Percentiles rank a stretch among this genome's conserved stretches.
These are phyloP conservation scores for Scrobipalpa atriplicella DNA, from an alignment of 2,888 invertebrate species.

Conservation along the genomic window DNA sequence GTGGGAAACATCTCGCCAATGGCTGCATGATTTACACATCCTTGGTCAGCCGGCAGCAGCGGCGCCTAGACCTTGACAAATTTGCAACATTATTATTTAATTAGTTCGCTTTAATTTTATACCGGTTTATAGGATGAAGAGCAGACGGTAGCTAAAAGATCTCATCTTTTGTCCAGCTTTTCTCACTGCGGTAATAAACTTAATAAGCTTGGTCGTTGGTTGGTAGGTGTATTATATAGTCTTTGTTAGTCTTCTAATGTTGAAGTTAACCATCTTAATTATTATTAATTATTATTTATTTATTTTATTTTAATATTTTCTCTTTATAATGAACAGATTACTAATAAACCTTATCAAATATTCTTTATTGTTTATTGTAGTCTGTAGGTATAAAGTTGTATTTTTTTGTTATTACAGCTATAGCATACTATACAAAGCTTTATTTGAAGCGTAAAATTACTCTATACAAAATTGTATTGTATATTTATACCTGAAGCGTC, in stretches of 20 bases:
- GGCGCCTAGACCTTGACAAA: constrained; percentile 32
- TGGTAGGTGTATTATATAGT: too few species aligned
- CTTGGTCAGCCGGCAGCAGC: constrained; percentile 24
- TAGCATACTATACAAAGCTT: constrained; percentile 16
- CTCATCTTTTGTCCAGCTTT: neutral
- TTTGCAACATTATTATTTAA: constrained; percentile 35
- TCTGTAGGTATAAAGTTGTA: too few species aligned
- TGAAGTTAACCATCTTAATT: too few species aligned
- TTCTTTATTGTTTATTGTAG: too few species aligned
- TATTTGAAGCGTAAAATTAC: constrained; percentile 34
- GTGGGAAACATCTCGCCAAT: constrained; percentile 35
- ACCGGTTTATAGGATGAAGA: constrained; percentile 19
- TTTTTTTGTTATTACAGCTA: constrained; percentile 13
- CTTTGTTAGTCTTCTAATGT: too few species aligned
- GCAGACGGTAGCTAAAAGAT: neutral
- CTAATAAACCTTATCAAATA: too few species aligned
- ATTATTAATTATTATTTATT: too few species aligned
- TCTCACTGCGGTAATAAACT: neutral
- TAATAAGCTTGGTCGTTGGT: too few species aligned
- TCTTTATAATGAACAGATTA: too few species aligned
- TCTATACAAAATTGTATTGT: constrained; percentile 25
- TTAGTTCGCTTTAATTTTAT: constrained; percentile 30
- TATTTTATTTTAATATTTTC: too few species aligned
- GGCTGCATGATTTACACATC: constrained; percentile 36
- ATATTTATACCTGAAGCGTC: neutral